A percentile compares a stretch with the other conserved stretches of the same genome.
phyloP scores from a whole-genome alignment of 2,797 vertebrate genomes.

The Phoebastria nigripes region DNA sequence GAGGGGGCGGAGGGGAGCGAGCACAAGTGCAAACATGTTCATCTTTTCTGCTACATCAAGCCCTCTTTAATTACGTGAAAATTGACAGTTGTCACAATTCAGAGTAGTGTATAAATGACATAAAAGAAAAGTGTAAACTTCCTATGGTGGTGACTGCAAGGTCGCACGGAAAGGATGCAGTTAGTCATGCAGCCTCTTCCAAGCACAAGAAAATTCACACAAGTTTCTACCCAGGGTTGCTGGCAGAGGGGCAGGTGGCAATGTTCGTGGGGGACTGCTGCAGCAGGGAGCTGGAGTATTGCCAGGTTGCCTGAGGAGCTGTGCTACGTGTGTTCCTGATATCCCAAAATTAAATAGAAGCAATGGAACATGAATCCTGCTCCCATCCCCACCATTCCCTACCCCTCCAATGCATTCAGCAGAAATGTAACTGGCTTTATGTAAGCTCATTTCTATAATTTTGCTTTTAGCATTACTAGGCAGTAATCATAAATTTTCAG shows the following conservation, averaged over 20 bases:
- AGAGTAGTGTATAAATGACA: not conserved
- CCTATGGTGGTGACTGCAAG: not conserved
- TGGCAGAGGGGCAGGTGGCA: not conserved
- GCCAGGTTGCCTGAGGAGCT: not conserved
- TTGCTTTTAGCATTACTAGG: not conserved
- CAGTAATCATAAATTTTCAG: not conserved
- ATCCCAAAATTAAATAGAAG: not conserved
- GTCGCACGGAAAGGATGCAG: not conserved
- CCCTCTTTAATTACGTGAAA: not conserved
- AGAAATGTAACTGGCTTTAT: not conserved
- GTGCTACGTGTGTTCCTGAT: not conserved
- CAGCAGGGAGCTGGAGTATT: not conserved
- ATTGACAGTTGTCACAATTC: constrained; percentile 4
- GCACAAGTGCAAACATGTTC: not conserved
- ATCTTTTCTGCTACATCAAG: not conserved
- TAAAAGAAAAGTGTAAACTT: not conserved
- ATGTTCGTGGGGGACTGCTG: not conserved
- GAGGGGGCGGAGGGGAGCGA: not conserved
- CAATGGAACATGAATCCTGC: not conserved
- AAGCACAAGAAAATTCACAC: not conserved
- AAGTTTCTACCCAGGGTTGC: not conserved
- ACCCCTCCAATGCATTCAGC: not conserved
- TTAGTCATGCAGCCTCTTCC: not conserved
- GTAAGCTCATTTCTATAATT: not conserved
- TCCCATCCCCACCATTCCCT: not conserved